Percentiles rank a stretch among this genome's conserved stretches.
Evolutionary conservation across 92 coral and sea anemone species (phyloP).

Genomic region (Montipora capitata): DNA sequence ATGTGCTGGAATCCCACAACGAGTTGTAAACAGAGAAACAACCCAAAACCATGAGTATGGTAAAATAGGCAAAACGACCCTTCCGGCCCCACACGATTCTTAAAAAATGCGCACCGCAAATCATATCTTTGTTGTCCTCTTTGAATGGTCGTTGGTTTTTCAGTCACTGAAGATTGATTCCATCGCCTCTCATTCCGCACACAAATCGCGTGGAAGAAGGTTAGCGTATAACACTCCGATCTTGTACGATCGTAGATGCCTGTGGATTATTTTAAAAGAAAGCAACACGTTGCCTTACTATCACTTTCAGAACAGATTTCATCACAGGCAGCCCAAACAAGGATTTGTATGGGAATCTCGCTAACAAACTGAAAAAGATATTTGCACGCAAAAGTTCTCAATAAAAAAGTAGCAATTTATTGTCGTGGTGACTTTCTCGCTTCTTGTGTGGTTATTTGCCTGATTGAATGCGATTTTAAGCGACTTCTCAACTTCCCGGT

Average conservation of each 20-base stretch:
- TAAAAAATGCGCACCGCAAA: neutral
- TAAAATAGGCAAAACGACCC: neutral
- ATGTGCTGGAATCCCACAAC: neutral
- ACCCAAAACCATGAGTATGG: neutral
- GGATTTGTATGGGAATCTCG: too few species aligned
- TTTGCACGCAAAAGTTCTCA: too few species aligned
- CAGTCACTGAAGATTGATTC: neutral
- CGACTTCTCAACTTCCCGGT: too few species aligned
- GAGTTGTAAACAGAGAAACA: neutral
- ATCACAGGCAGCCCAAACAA: too few species aligned
- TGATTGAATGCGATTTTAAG: too few species aligned
- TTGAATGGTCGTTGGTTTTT: neutral
- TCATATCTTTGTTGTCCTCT: neutral
- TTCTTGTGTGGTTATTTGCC: too few species aligned
- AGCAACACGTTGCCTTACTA: neutral
- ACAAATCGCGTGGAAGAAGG: neutral
- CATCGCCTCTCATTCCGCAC: neutral
- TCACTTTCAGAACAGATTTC: neutral
- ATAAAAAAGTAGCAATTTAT: too few species aligned
- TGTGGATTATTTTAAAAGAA: neutral
- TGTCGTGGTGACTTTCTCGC: too few species aligned
- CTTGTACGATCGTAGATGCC: neutral
- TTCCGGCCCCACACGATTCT: neutral
- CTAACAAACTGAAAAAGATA: too few species aligned
- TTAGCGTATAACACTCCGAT: too few species aligned